Percentiles rank a stretch among this genome's conserved stretches.
Evolutionary conservation across 2,113 vertebrate genomes (phyloP).

Genomic region (Pyxicephalus adspersus): DNA sequence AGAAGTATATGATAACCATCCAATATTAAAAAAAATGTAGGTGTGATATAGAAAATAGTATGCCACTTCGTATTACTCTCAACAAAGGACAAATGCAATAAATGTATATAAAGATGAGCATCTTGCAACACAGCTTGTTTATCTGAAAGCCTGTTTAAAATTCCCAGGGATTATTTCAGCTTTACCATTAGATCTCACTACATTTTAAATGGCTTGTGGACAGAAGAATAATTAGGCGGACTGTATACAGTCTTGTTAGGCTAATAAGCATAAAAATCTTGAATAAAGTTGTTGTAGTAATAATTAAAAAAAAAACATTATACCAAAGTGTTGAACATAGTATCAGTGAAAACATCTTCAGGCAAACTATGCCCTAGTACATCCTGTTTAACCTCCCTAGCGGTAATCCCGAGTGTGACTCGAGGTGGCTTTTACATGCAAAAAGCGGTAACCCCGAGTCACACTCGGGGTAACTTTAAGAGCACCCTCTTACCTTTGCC

Average conservation of each 20-base stretch:
- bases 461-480: too few relatives aligned
- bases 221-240: too few relatives aligned
- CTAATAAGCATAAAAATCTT: not conserved
- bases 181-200: slow-evolving; percentile 38
- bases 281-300: not conserved
- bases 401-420: too few relatives aligned
- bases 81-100: slow-evolving; percentile 32
- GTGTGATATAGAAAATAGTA: not conserved
- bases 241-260: slow-evolving; percentile 29
- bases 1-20: too few relatives aligned
- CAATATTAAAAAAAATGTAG: too few relatives aligned
- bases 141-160: slow-evolving; percentile 29
- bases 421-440: too few relatives aligned
- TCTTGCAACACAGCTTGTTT: slow-evolving; percentile 44
- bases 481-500: too few relatives aligned
- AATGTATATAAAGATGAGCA: slow-evolving; percentile 51
- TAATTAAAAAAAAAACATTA: not conserved
- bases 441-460: too few relatives aligned
- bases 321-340: not conserved
- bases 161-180: slow-evolving; percentile 40
- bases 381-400: too few relatives aligned
- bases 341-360: not conserved
- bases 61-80: slow-evolving; percentile 5
- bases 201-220: slow-evolving; percentile 45
- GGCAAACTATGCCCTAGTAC: not conserved